Base-by-base conservation (phyloP, 1,140 invertebrate species). In the Solenopsis invicta region DNA sequence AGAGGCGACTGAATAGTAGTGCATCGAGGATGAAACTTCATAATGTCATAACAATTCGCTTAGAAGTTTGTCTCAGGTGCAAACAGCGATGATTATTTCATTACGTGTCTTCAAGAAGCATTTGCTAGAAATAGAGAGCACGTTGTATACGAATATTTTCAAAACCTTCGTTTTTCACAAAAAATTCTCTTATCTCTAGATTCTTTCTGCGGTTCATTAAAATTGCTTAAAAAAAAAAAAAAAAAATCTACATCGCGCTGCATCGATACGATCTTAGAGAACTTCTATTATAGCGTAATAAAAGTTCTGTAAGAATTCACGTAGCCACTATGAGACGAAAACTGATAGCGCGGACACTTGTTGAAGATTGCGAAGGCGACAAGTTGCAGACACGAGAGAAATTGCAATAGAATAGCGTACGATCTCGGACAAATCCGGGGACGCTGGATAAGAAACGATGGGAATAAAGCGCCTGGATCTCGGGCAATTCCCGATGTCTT, bases 341-440 rank as follows among this genome's bases (percentile, higher is more conserved):
- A 61, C n/a, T 24, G 29, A 59, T 82, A 18, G 24, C 52, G 9
- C 6, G 10, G 24, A 24, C 41, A 59, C 41, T 82, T 48, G 67
- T 59, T 82, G 52, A 82, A 74, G 21, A 74, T 48, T 34, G 52
- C 52, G 8, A 69, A 62, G 29, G 52, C 61, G 61, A 74, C 52
- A 62, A 88, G 76, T 80, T 80, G 16, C 48, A 72, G 48, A 78
- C 48, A 29, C n/a, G 21, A 34, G 18, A n/a, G 21, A 74, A 88
- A 88, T 74, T 66, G 21, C 21, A 75, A 72, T 56, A 54, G 48
- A 50, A 75, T 74, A 82, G 71, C 45, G 54, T 87, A 59, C 52
- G 50, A 61, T 87, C 29, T 24, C 13, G 21, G 16, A 66, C 50
- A 71, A 87, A 52, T 52, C 34, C 80, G 71, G 1, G 24, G 10